These are phyloP conservation scores for Sinella curviseta DNA, from an alignment of 1,140 invertebrate genomes.

Conservation along the genomic window DNA sequence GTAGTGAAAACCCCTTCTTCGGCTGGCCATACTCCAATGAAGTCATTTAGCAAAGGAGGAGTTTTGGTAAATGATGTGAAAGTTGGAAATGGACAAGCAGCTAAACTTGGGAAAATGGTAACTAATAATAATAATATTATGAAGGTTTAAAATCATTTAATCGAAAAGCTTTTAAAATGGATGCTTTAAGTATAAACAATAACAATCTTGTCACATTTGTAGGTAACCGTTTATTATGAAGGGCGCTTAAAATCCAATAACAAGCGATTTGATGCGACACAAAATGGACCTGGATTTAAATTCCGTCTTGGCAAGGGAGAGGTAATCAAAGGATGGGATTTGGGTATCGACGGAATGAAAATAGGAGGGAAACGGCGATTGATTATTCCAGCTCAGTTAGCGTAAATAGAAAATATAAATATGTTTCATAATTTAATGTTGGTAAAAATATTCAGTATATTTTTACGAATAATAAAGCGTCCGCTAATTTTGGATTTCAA, in stretches of 20 bases:
- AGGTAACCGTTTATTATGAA: constrained; percentile 71
- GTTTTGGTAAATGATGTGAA: constrained; percentile 75
- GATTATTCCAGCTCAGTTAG: constrained; percentile 78
- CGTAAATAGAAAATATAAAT: constrained; percentile 61
- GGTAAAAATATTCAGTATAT: not conserved
- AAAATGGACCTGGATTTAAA: constrained; percentile 75
- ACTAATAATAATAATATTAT: constrained; percentile 38
- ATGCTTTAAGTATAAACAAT: too few species aligned
- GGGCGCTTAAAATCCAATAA: constrained; percentile 76
- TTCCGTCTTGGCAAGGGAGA: constrained; percentile 80
- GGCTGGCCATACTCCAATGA: constrained; percentile 46
- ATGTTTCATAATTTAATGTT: not conserved
- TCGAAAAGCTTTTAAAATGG: too few species aligned
- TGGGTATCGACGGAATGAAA: constrained; percentile 84
- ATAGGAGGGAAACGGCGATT: constrained; percentile 86
- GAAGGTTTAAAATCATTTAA: not conserved
- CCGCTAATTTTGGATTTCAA: constrained; percentile 33
- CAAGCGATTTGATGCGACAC: constrained; percentile 74
- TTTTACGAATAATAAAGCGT: not conserved
- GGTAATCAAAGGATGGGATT: constrained; percentile 90
- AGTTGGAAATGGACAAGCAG: constrained; percentile 72
- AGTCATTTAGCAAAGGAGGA: constrained; percentile 58
- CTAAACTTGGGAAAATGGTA: constrained; percentile 74
- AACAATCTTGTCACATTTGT: too few species aligned
- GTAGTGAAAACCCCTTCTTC: constrained; percentile 33